These are phyloP conservation scores for Drosophila kuntzei DNA, from an alignment of 2,888 invertebrate genomes.

Conservation along the genomic window DNA sequence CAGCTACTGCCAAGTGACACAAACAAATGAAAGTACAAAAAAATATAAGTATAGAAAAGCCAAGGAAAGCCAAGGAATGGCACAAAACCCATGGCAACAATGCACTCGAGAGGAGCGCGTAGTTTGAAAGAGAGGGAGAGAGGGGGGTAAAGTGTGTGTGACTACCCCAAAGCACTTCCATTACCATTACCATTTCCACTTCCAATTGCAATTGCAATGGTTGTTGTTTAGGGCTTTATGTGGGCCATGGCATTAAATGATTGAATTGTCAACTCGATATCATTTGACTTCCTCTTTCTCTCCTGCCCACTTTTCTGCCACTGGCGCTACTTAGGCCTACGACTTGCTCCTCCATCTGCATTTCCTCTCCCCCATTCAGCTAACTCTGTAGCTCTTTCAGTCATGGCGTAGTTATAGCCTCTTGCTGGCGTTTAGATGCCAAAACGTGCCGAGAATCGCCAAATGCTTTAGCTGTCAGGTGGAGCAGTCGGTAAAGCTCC, in stretches of 20 bases:
- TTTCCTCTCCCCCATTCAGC: background rate
- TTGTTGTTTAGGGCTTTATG: constrained; percentile 26
- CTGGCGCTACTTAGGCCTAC: constrained; percentile 45
- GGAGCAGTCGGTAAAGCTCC: constrained; percentile 11
- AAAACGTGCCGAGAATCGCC: constrained; percentile 58
- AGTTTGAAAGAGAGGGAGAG: background rate
- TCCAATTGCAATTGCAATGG: constrained; percentile 16
- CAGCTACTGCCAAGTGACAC: constrained; percentile 68
- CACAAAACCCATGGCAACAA: constrained; percentile 33
- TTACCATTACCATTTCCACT: constrained; percentile 19
- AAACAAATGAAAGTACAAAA: constrained; percentile 62
- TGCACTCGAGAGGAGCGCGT: background rate
- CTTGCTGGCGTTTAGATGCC: constrained; percentile 61
- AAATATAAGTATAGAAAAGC: constrained; percentile 27
- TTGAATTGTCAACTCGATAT: constrained; percentile 70
- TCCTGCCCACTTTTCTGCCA: constrained; percentile 39
- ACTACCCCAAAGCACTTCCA: constrained; percentile 31
- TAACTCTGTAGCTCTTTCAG: constrained; percentile 3
- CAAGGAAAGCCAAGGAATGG: constrained; percentile 27
- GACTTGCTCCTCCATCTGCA: background rate
- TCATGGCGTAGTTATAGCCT: constrained; percentile 29
- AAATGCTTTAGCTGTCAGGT: constrained; percentile 48
- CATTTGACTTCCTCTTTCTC: constrained; percentile 32
- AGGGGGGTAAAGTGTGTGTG: background rate
- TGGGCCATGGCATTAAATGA: constrained; percentile 64